phyloP scores from a whole-genome alignment of 2,888 invertebrate genomes.

The Perithous albicinctus region DNA sequence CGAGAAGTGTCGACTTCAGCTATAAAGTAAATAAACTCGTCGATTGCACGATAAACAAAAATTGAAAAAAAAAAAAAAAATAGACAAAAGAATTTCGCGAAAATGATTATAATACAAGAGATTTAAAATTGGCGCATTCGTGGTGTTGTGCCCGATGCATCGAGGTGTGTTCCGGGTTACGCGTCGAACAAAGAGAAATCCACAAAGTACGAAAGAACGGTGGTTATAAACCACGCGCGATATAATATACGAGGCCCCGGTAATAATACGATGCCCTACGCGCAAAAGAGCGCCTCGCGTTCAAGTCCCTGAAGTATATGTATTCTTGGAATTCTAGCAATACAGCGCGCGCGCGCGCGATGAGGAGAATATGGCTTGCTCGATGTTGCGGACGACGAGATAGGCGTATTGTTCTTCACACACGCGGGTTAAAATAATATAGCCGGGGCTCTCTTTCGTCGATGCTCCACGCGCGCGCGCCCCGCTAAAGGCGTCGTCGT shows the following conservation, averaged over 20 bases:
- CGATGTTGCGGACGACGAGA: constrained; percentile 47
- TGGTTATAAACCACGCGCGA: constrained; percentile 37
- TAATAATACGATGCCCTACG: constrained; percentile 63
- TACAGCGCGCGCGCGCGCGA: constrained; percentile 51
- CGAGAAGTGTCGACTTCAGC: too few relatives aligned
- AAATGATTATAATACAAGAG: not conserved
- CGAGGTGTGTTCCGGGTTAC: constrained; percentile 41
- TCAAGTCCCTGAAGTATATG: constrained; percentile 60
- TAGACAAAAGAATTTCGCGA: not conserved
- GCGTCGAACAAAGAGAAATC: constrained; percentile 58
- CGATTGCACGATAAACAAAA: too few relatives aligned
- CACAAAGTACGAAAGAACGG: constrained; percentile 29
- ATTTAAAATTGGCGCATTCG: constrained; percentile 1
- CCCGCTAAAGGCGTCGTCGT: not conserved
- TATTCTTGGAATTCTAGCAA: constrained; percentile 66
- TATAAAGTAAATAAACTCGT: too few relatives aligned
- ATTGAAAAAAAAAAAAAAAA: not conserved
- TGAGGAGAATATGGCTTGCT: constrained; percentile 47
- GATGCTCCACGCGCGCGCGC: not conserved
- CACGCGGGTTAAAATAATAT: constrained; percentile 21
- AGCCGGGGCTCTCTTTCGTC: constrained; percentile 12
- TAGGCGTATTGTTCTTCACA: constrained; percentile 64
- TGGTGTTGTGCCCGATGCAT: not conserved
- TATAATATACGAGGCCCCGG: constrained; percentile 56
- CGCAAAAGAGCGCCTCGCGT: constrained; percentile 24